phyloP scores from a whole-genome alignment of 2,113 vertebrate species.

The Microtus ochrogaster region DNA sequence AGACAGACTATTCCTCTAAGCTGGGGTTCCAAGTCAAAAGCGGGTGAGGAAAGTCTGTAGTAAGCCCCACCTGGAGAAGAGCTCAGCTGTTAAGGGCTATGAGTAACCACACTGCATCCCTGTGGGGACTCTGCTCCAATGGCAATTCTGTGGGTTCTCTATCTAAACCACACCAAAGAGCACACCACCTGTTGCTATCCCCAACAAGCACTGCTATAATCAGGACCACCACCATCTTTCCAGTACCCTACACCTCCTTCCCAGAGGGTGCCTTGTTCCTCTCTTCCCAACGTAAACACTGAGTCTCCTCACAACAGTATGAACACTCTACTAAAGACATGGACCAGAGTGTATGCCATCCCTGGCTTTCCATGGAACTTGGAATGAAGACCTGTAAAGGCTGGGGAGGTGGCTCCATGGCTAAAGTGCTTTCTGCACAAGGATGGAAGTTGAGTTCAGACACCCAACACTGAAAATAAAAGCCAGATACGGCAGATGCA shows the following conservation, averaged over 20 bases:
- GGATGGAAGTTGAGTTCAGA: neutral
- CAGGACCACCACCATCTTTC: neutral
- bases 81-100: neutral
- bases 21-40: neutral
- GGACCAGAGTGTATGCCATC: neutral
- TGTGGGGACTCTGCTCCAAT: neutral
- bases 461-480: neutral
- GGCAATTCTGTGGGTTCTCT: neutral
- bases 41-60: neutral
- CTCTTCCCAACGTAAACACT: neutral
- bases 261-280: neutral
- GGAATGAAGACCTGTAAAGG: neutral
- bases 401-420: too few relatives aligned
- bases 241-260: neutral
- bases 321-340: neutral
- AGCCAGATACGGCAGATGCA: too few relatives aligned
- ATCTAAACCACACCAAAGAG: neutral
- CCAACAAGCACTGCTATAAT: neutral
- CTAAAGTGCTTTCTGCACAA: neutral
- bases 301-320: neutral
- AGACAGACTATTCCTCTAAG: conserved; percentile 1
- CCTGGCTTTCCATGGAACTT: neutral
- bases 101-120: neutral
- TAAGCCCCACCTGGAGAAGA: neutral
- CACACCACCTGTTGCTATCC: neutral